Percentiles rank a stretch among this genome's conserved stretches.
These are phyloP conservation scores for Agonopterix subpropinquella DNA, from an alignment of 2,888 invertebrate species.

Conservation along the genomic window DNA sequence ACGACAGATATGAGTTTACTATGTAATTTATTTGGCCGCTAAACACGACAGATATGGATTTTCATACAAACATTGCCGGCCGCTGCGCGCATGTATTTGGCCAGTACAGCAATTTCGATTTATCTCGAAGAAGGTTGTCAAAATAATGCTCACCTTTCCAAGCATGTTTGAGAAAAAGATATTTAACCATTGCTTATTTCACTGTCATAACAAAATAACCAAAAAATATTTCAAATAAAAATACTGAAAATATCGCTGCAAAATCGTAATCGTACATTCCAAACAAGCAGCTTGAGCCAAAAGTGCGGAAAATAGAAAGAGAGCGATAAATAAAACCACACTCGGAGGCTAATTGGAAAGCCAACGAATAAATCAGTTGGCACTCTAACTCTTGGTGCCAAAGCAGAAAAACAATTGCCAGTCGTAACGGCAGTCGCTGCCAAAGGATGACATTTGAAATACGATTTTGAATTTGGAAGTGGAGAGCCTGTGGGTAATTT, in stretches of 20 bases:
- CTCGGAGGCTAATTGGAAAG: conserved; percentile 63
- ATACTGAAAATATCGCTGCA: neutral
- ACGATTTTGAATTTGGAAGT: conserved; percentile 14
- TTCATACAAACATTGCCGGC: too few relatives aligned
- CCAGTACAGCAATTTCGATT: too few relatives aligned
- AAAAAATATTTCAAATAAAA: too few relatives aligned
- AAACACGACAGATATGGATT: too few relatives aligned
- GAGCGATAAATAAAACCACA: conserved; percentile 64
- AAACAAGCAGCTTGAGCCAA: conserved; percentile 11
- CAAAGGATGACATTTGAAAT: conserved; percentile 20
- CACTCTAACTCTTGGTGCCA: conserved; percentile 43
- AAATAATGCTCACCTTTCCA: too few relatives aligned
- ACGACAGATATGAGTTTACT: too few relatives aligned
- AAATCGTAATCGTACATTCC: neutral
- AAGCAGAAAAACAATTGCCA: conserved; percentile 46
- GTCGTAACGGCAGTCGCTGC: conserved; percentile 19
- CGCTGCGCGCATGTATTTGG: too few relatives aligned
- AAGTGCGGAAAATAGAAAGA: conserved; percentile 62
- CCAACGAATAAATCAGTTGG: conserved; percentile 62
- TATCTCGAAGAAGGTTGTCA: too few relatives aligned
- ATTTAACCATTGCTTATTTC: neutral
- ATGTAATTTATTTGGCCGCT: too few relatives aligned
- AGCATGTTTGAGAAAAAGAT: too few relatives aligned
- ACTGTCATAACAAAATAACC: neutral
- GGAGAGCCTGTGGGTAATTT: neutral